phyloP scores from a whole-genome alignment of 2,888 invertebrate species.

The Cheilosia vernalis region DNA sequence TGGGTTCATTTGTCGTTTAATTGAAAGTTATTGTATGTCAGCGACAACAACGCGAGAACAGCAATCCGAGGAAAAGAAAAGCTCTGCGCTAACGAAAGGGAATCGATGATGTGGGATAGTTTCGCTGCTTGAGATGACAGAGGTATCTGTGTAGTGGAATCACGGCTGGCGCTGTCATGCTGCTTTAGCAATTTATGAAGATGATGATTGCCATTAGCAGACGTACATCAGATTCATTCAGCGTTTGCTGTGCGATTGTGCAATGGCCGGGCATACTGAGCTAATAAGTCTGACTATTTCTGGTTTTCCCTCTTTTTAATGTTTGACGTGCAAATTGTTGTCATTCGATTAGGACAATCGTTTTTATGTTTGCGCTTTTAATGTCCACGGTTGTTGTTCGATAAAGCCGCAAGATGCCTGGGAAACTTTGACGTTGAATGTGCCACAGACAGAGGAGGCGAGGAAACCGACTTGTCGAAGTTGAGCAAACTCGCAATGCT shows the following conservation, averaged over 20 bases:
- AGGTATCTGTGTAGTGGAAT: constrained; percentile 32
- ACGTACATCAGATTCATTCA: constrained; percentile 47
- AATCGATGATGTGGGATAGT: constrained; percentile 54
- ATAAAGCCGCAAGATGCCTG: constrained; percentile 27
- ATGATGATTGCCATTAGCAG: constrained; percentile 59
- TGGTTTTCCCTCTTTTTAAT: constrained; percentile 36
- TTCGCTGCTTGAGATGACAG: constrained; percentile 55
- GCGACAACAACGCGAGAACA: constrained; percentile 28
- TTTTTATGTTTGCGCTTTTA: constrained; percentile 45
- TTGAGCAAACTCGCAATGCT: constrained; percentile 1
- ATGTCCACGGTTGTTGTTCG: constrained; percentile 17
- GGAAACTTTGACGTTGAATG: constrained; percentile 19
- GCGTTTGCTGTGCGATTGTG: constrained; percentile 16
- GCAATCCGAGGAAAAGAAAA: constrained; percentile 46
- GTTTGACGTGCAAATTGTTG: constrained; percentile 72
- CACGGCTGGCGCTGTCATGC: constrained; percentile 56
- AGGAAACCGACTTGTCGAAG: not conserved
- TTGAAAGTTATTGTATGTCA: constrained; percentile 68
- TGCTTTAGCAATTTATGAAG: constrained; percentile 70
- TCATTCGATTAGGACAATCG: constrained; percentile 56
- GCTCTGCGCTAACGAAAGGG: constrained; percentile 56
- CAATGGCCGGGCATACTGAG: constrained; percentile 39
- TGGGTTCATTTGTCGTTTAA: constrained; percentile 65
- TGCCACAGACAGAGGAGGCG: not conserved
- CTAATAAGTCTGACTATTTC: constrained; percentile 49